Evolutionary conservation across 2,888 invertebrate genomes (phyloP), one percentile per base, ranked within the genome.

Genomic region (Dioctria linearis): DNA sequence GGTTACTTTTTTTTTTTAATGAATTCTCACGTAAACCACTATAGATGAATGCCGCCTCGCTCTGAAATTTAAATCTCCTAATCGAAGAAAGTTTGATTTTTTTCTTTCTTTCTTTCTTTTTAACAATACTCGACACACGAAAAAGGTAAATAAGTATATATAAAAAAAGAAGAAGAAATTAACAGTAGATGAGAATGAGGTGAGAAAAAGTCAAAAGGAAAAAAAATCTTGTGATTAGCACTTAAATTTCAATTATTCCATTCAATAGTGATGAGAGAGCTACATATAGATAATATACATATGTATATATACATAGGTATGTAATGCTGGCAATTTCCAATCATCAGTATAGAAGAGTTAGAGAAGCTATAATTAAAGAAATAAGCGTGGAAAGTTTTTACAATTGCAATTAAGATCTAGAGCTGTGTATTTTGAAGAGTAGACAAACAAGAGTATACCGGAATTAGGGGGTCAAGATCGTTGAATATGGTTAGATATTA

Each of bases 171-270:
- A 25, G 25, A 25, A 25, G 25, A 25, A 25, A 25, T 25, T 25
- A 25, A n/a, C 54, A 54, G 4, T 4, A 69, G 69, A 51, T 69
- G 69, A 69, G 69, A 69, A 69, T 51, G 51, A 69, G 39, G 69
- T 69, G 25, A 37, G 46, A 67, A 67, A 49, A 4, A 25, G 25
- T 25, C 25, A 67, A 8, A 54, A n/a, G 37, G 9, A 42, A 13
- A 67, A 69, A 69, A 69, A 69, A 39, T 69, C 51, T 69, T 37
- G 40, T 65, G 1, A 67, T 67, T 69, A 39, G 49, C 49, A 37
- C 39, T 69, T 11, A 69, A 67, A 69, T 69, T 69, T 69, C 51
- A 49, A 51, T 69, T 69, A 39, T 37, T 49, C 39, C 43, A 69
- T 69, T 69, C 51, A 69, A 69, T 69, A 49, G 25, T 51, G 37